Percentiles rank a stretch among this genome's conserved stretches.
These are phyloP conservation scores for Keiferia lycopersicella DNA, from an alignment of 2,888 invertebrate genomes.

Conservation along the genomic window DNA sequence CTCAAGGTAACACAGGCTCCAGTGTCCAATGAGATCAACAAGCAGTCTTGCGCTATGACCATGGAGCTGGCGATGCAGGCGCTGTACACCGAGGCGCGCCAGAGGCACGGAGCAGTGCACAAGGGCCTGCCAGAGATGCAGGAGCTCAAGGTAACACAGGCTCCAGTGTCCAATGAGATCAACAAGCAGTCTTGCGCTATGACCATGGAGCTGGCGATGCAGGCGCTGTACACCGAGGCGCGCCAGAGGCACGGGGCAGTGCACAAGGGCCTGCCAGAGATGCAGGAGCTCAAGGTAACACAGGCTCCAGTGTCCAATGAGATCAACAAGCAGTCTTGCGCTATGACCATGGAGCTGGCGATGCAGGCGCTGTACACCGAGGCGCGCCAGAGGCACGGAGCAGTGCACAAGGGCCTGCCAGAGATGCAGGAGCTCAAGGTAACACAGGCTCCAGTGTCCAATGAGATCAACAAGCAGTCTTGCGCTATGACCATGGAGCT, in stretches of 20 bases:
- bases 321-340: conserved; percentile 97
- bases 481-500: conserved; percentile 97
- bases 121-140: conserved; percentile 91
- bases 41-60: conserved; percentile 96
- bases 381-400: conserved; percentile 71
- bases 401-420: conserved; percentile 86
- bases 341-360: conserved; percentile 95
- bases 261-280: conserved; percentile 89
- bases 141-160: conserved; percentile 93
- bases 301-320: conserved; percentile 97
- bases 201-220: conserved; percentile 95
- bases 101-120: conserved; percentile 72
- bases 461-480: conserved; percentile 98
- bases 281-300: conserved; percentile 91
- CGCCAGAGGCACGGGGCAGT: conserved; percentile 69
- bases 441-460: conserved; percentile 86
- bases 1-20: conserved; percentile 95
- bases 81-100: conserved; percentile 88
- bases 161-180: conserved; percentile 97
- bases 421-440: conserved; percentile 95
- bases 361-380: conserved; percentile 94
- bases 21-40: conserved; percentile 98
- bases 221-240: conserved; percentile 91
- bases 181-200: conserved; percentile 98
- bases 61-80: conserved; percentile 95